Evolutionary conservation across 2,113 vertebrate species (phyloP).

Genomic region (Ptilonorhynchus violaceus): DNA sequence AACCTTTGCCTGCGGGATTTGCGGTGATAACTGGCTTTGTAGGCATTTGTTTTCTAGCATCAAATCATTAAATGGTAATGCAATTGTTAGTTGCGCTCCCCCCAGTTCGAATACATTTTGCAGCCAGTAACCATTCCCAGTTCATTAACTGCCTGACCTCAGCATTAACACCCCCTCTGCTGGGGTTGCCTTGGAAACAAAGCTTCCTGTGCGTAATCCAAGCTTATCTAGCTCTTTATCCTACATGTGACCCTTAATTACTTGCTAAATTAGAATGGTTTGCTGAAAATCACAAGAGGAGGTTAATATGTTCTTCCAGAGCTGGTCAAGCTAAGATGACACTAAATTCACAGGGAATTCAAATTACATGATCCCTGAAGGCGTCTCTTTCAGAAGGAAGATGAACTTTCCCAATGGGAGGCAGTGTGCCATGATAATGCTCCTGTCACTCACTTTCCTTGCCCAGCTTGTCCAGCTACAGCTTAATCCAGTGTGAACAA

Average conservation of each 20-base stretch:
- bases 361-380: constrained; percentile 85
- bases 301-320: constrained; percentile 85
- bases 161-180: constrained; percentile 69
- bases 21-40: background rate
- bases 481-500: constrained; percentile 71
- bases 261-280: constrained; percentile 87
- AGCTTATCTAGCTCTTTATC: constrained; percentile 85
- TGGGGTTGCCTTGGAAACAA: constrained; percentile 83
- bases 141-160: constrained; percentile 81
- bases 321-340: constrained; percentile 85
- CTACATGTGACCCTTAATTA: constrained; percentile 88
- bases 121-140: constrained; percentile 75
- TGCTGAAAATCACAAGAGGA: constrained; percentile 83
- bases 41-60: constrained; percentile 57
- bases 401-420: constrained; percentile 76
- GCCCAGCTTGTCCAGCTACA: constrained; percentile 52
- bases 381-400: constrained; percentile 79
- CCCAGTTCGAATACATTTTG: constrained; percentile 52
- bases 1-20: constrained; percentile 16
- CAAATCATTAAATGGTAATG: constrained; percentile 58
- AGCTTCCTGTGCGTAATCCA: constrained; percentile 86
- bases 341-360: constrained; percentile 79
- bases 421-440: constrained; percentile 66
- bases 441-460: constrained; percentile 77
- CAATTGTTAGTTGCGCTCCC: constrained; percentile 56